A percentile compares a stretch with the other conserved stretches of the same genome.
phyloP scores from a whole-genome alignment of 2,888 invertebrate species.

The Scaptomyza cyrtandrae region DNA sequence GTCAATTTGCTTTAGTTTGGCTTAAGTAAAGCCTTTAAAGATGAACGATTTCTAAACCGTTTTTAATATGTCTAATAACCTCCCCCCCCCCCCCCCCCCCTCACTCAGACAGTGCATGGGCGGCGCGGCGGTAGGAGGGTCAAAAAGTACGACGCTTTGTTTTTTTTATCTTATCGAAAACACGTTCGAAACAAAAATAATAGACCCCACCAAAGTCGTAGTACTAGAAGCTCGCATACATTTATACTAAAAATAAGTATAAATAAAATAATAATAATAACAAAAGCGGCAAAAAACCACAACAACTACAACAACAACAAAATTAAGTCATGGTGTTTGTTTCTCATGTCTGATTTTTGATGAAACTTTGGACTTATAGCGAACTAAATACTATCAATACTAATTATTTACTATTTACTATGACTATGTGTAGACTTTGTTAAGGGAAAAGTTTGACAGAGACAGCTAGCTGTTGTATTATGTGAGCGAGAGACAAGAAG shows the following conservation, averaged over 20 bases:
- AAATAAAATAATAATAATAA: constrained; percentile 63
- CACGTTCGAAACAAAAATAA: constrained; percentile 56
- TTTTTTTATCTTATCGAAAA: constrained; percentile 64
- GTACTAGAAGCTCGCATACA: constrained; percentile 24
- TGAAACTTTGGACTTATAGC: constrained; percentile 23
- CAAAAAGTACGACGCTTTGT: constrained; percentile 35
- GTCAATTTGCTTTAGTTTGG: constrained; percentile 1
- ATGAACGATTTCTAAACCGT: constrained; percentile 1
- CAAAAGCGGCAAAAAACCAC: constrained; percentile 61
- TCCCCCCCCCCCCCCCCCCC: too few relatives aligned
- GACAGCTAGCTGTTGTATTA: background rate
- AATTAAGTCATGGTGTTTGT: constrained; percentile 63
- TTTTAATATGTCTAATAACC: too few relatives aligned
- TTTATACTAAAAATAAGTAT: constrained; percentile 17
- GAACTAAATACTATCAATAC: constrained; percentile 1
- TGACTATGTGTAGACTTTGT: background rate
- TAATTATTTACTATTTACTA: background rate
- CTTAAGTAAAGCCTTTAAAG: background rate
- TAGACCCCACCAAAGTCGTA: constrained; percentile 8
- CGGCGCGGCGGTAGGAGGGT: too few relatives aligned
- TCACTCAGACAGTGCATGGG: background rate
- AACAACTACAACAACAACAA: constrained; percentile 19
- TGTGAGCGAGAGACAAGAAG: background rate
- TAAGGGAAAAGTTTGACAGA: constrained; percentile 18
- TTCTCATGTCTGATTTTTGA: constrained; percentile 22